Percentiles rank a stretch among this genome's conserved stretches.
Conservation (phyloP, 2,888 invertebrate species). For the Drosophila falleni region DNA sequence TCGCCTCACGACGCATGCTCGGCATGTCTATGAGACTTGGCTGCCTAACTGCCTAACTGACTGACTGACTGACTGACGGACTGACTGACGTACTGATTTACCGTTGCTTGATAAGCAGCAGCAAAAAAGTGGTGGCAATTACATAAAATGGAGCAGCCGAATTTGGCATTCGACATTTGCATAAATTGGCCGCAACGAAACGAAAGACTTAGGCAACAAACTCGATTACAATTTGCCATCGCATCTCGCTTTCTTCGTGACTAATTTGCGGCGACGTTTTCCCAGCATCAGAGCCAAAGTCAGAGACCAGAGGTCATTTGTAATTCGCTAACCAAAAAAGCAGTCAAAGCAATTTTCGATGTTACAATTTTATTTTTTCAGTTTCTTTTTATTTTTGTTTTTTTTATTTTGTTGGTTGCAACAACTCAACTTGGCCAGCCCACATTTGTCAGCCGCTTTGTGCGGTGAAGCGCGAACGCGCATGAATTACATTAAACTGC, state of each 20-base stretch:
- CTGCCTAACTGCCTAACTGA: constrained; percentile 24
- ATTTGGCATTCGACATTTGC: constrained; percentile 66
- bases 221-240: constrained; percentile 58
- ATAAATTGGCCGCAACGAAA: constrained; percentile 66
- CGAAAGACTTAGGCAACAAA: constrained; percentile 72
- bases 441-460: constrained; percentile 9
- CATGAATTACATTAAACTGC: constrained; percentile 48
- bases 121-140: constrained; percentile 64
- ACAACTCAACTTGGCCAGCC: constrained; percentile 63
- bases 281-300: constrained; percentile 51
- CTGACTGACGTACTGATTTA: constrained; percentile 73
- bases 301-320: constrained; percentile 60
- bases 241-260: constrained; percentile 68
- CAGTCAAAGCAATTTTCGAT: constrained; percentile 65
- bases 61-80: constrained; percentile 10
- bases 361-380: constrained; percentile 64
- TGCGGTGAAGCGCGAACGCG: constrained; percentile 34
- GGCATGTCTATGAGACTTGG: constrained; percentile 65
- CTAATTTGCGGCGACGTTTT: constrained; percentile 71
- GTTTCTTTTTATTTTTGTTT: neutral
- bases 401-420: constrained; percentile 23
- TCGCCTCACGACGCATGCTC: constrained; percentile 74
- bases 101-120: constrained; percentile 67
- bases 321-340: constrained; percentile 42
- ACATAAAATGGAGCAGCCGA: constrained; percentile 71